Evolutionary conservation across 1,140 invertebrate species (phyloP).

Genomic region (Drosophila bifasciata): DNA sequence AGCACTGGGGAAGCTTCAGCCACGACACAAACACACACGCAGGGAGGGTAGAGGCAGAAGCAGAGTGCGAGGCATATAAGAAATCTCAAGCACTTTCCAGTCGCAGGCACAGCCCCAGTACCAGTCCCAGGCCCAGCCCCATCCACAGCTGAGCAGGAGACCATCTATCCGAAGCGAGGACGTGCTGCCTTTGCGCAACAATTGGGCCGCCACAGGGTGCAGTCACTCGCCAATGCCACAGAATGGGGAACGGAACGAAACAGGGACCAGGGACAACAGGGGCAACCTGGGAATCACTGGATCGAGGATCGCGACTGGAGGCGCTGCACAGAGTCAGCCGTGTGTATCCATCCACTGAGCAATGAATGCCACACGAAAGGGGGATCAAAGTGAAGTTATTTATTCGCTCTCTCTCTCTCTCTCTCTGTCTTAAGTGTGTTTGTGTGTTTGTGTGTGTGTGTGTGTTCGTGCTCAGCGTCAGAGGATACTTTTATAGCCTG

Average conservation of each 20-base stretch:
- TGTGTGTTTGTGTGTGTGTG: slow-evolving; percentile 11
- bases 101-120: no score
- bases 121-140: slow-evolving; percentile 7
- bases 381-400: slow-evolving; percentile 72
- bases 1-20: slow-evolving; percentile 13
- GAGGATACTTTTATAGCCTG: slow-evolving; percentile 78
- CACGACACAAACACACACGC: slow-evolving; percentile 1
- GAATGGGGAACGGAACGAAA: slow-evolving; percentile 12
- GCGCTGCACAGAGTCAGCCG: slow-evolving; percentile 43
- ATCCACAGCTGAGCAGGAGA: slow-evolving; percentile 24
- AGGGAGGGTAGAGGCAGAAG: neutral
- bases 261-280: neutral
- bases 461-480: slow-evolving; percentile 48
- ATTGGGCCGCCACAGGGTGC: slow-evolving; percentile 79
- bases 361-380: slow-evolving; percentile 39
- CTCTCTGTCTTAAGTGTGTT: neutral
- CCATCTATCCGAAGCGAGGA: slow-evolving; percentile 61
- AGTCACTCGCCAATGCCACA: slow-evolving; percentile 37
- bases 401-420: slow-evolving; percentile 64
- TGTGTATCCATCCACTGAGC: slow-evolving; percentile 73
- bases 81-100: slow-evolving; percentile 51
- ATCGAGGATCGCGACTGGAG: slow-evolving; percentile 13
- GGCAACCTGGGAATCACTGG: slow-evolving; percentile 31
- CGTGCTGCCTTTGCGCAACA: slow-evolving; percentile 61
- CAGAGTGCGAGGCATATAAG: slow-evolving; percentile 5